Evolutionary conservation across 1,140 invertebrate species (phyloP), one percentile per base, ranked within the genome.

Genomic region (Cyphomyrmex costatus): DNA sequence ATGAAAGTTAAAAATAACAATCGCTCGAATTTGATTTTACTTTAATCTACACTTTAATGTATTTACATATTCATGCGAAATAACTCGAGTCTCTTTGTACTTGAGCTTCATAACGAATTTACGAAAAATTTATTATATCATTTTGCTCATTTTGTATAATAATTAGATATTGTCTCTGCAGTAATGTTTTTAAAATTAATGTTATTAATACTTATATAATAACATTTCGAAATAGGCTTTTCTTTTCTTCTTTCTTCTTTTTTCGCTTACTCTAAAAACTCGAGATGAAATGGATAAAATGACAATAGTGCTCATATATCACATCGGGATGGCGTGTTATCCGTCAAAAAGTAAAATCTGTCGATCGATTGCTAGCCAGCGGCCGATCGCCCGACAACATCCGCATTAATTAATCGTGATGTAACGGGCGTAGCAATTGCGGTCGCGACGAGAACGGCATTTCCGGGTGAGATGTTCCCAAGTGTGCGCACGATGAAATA

Each of bases 401-500:
- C 30, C 79, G 30, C 79, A 73, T 83, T 83, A 83, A 83, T 83
- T 83, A 83, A 83, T 83, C 79, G 36, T 42, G 36, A 58, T 73
- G 68, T 83, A 83, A 83, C 79, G 53, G 70, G 68, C 79, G 53
- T 60, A 70, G 36, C 66, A 66, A 82, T 82, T 51, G 66, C 36
- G 79, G 24, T 24, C 21, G 78, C 79, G 33, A 83, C 36, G 68
- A 73, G 79, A 73, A 73, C 53, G 36, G 79, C 53, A 73, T 83
- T 83, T 83, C 79, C 53, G 66, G 79, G 51, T 58, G 66, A 82
- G 79, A 83, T 73, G 49, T 24, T 74, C 30, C 88, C 74, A 71
- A 88, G 86, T 74, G 74, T 51, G 51, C 56, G 70, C 71, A 12
- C 63, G 88, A 65, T 88, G 86, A 88, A 85, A 85, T 89, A 88